Conservation (phyloP, 2,888 invertebrate species). For the Andrena fulva region DNA sequence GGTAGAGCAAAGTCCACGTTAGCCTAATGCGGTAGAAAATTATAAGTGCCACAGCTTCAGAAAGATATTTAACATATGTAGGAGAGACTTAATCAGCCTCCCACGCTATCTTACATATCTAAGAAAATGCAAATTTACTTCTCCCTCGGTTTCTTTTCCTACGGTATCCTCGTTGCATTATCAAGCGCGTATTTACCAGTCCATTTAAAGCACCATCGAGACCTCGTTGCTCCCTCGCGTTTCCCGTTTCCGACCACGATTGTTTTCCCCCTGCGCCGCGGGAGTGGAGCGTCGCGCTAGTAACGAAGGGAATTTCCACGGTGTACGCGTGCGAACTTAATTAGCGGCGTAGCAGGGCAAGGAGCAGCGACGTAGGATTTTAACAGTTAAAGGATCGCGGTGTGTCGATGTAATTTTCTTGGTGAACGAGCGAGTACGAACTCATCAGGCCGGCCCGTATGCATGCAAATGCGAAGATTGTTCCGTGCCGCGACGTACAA, state of each 20-base stretch:
- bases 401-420: conserved; percentile 55
- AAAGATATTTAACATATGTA: too few relatives aligned
- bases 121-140: too few relatives aligned
- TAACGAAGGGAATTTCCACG: conserved; percentile 21
- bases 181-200: too few relatives aligned
- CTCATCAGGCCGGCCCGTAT: conserved; percentile 48
- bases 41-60: too few relatives aligned
- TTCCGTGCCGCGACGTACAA: conserved; percentile 14
- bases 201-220: not conserved
- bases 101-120: too few relatives aligned
- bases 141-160: too few relatives aligned
- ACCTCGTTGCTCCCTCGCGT: not conserved
- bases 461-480: conserved; percentile 67
- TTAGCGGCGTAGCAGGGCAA: conserved; percentile 32
- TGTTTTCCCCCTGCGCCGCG: conserved; percentile 11
- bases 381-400: conserved; percentile 31
- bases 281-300: not conserved
- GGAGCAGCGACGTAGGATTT: conserved; percentile 24
- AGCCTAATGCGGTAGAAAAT: not conserved
- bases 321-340: conserved; percentile 47
- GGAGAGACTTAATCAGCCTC: too few relatives aligned
- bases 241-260: not conserved
- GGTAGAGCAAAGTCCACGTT: conserved; percentile 81
- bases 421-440: conserved; percentile 50
- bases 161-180: too few relatives aligned